These are phyloP conservation scores for Drosophila infuscata DNA, from an alignment of 2,888 invertebrate genomes.

Conservation along the genomic window DNA sequence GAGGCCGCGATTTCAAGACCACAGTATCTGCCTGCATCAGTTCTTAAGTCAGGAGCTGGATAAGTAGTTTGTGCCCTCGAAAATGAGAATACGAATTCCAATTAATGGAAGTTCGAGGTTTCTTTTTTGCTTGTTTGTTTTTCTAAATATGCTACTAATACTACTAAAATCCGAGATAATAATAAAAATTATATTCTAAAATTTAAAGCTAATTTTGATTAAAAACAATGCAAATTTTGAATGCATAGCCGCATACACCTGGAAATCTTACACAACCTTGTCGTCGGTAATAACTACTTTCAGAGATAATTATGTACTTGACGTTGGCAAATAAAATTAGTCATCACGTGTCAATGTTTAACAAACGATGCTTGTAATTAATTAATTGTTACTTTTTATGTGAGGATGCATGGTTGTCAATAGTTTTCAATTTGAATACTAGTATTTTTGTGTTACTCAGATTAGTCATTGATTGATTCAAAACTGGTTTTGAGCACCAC, in stretches of 20 bases:
- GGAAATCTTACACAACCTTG: background rate
- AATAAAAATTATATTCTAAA: background rate
- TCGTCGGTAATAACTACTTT: background rate
- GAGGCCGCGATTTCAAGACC: background rate
- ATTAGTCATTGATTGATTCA: slow-evolving; percentile 4
- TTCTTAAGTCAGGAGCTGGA: slow-evolving; percentile 43
- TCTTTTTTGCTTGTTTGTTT: too few species aligned
- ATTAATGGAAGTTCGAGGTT: too few species aligned
- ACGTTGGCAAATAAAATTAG: slow-evolving; percentile 11
- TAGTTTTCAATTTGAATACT: slow-evolving; percentile 23
- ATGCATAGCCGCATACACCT: background rate
- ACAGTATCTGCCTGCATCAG: background rate
- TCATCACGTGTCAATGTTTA: slow-evolving; percentile 15
- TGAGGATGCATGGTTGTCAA: slow-evolving; percentile 26
- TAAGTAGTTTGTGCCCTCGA: slow-evolving; percentile 1
- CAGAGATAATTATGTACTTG: slow-evolving; percentile 31
- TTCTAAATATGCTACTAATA: too few species aligned
- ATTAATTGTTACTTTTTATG: slow-evolving; percentile 32
- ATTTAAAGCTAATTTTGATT: background rate
- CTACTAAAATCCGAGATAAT: too few species aligned
- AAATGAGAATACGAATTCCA: background rate
- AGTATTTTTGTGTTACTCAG: slow-evolving; percentile 15
- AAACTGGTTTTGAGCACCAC: slow-evolving; percentile 38
- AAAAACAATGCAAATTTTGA: background rate
- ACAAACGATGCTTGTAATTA: slow-evolving; percentile 15